Evolutionary conservation across 1,140 invertebrate species (phyloP).

Genomic region (Drosophila cardini): DNA sequence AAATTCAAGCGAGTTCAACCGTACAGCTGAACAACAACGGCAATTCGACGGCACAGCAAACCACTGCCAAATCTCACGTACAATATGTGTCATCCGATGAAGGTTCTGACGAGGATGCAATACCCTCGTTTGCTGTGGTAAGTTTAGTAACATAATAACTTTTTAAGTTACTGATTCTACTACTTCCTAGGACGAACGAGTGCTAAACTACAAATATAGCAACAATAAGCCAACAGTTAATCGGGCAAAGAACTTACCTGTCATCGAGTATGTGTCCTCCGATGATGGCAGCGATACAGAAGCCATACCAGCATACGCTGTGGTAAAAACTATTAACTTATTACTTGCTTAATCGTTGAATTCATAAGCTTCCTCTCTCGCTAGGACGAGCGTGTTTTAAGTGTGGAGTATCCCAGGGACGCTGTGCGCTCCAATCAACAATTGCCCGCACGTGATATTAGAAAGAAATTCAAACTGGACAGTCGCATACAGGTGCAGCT

Average conservation of each 20-base stretch:
- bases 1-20: neutral
- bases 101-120: conserved; percentile 24
- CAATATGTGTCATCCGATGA: conserved; percentile 29
- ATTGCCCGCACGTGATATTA: conserved; percentile 28
- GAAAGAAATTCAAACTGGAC: conserved; percentile 1
- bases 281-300: conserved; percentile 10
- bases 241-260: neutral
- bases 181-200: neutral
- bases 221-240: neutral
- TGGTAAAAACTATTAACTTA: neutral
- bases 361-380: neutral
- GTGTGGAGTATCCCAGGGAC: conserved; percentile 61
- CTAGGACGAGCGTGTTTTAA: conserved; percentile 51
- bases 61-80: neutral
- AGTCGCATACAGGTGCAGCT: conserved; percentile 39
- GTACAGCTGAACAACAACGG: neutral
- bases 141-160: neutral
- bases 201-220: neutral
- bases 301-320: conserved; percentile 20
- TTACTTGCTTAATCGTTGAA: neutral
- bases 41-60: neutral
- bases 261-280: neutral
- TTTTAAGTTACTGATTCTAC: too few relatives aligned
- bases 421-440: conserved; percentile 48
- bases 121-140: conserved; percentile 25